Evolutionary conservation across 2,113 vertebrate species (phyloP).

Genomic region (Pollimyrus isidori): DNA sequence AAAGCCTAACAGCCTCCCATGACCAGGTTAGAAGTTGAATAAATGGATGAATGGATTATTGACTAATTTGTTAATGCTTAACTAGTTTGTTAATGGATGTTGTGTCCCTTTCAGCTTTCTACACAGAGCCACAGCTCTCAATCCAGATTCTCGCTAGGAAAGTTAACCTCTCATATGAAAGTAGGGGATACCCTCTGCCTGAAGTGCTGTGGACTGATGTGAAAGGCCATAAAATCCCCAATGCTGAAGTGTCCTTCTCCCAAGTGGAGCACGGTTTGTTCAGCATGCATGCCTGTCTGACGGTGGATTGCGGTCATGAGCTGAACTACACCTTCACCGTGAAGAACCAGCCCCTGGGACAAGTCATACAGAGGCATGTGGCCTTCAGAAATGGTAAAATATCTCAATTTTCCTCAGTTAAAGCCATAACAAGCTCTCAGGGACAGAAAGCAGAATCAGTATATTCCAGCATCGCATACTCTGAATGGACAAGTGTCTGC

Average conservation of each 20-base stretch:
- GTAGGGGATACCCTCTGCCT: conserved; percentile 36
- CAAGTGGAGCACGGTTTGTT: neutral
- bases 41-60: neutral
- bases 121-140: conserved; percentile 38
- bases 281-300: conserved; percentile 1
- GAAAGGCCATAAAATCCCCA: conserved; percentile 6
- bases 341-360: conserved; percentile 35
- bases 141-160: neutral
- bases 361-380: conserved; percentile 31
- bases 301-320: neutral
- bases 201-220: conserved; percentile 31
- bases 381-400: conserved; percentile 26
- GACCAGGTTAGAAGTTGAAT: neutral
- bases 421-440: neutral
- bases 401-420: neutral
- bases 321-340: conserved; percentile 34
- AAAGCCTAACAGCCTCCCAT: neutral
- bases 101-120: conserved; percentile 29
- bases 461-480: neutral
- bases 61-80: neutral
- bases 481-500: neutral
- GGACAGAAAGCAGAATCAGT: neutral
- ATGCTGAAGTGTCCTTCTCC: neutral
- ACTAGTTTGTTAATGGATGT: neutral
- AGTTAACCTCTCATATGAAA: conserved; percentile 26